Evolutionary conservation across 2,888 invertebrate genomes (phyloP).

Genomic region (Octonoba sinensis): DNA sequence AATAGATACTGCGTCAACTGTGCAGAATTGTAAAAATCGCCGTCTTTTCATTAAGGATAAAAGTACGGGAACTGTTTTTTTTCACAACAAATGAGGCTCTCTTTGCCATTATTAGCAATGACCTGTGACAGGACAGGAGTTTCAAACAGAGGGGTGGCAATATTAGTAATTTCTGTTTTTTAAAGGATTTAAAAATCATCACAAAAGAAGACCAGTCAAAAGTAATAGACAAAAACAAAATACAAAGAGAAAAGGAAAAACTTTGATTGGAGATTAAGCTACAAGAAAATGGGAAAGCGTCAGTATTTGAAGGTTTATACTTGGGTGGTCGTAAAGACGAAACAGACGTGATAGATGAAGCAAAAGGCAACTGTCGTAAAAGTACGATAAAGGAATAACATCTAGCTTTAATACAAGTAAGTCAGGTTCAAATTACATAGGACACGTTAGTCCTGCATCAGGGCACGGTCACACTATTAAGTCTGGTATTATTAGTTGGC

Average conservation of each 20-base stretch:
- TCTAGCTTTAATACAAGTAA: not conserved
- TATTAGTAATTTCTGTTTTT: not conserved
- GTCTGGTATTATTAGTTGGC: not conserved
- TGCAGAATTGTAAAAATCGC: no score
- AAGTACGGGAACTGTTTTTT: no score
- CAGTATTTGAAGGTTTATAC: conserved; percentile 3
- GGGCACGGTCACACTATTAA: conserved; percentile 3
- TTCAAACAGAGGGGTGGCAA: conserved; percentile 1
- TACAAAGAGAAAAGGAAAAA: conserved; percentile 3
- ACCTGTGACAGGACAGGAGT: conserved; percentile 3
- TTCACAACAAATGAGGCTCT: conserved; percentile 7
- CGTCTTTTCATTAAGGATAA: no score
- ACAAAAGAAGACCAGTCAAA: not conserved
- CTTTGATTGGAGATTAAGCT: not conserved
- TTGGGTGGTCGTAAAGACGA: conserved; percentile 6
- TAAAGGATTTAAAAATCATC: conserved; percentile 5
- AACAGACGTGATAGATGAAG: not conserved
- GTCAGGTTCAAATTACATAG: conserved; percentile 5
- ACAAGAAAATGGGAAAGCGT: not conserved
- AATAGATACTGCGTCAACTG: no score
- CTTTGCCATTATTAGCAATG: conserved; percentile 12
- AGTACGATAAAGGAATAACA: not conserved
- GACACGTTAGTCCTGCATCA: conserved; percentile 1
- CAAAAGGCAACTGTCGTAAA: not conserved
- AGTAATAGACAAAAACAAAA: conserved; percentile 4